Evolutionary conservation across 2,797 vertebrate species (phyloP).

Genomic region (Aselliscus stoliczkanus): DNA sequence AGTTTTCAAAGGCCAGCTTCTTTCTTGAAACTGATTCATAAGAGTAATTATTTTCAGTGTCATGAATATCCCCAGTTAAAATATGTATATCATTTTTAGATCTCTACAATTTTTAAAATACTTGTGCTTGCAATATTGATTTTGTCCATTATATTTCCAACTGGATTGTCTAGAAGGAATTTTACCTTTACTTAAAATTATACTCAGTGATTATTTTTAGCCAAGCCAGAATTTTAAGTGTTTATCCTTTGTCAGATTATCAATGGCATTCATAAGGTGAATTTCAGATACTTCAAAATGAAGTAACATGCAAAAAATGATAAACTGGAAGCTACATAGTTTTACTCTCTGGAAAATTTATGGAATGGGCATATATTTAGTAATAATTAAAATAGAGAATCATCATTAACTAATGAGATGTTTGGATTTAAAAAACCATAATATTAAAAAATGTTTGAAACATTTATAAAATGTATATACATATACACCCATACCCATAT

Average conservation of each 20-base stretch:
- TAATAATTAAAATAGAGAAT: neutral
- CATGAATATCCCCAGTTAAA: neutral
- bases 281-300: neutral
- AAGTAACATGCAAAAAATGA: neutral
- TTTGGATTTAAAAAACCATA: neutral
- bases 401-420: neutral
- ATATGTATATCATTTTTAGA: neutral
- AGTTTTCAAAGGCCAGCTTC: neutral
- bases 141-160: neutral
- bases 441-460: neutral
- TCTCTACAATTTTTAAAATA: neutral
- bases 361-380: neutral
- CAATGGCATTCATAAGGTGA: neutral
- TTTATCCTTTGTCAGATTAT: neutral
- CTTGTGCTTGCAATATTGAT: neutral
- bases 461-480: neutral
- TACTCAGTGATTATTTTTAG: neutral
- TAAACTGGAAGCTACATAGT: accelerated
- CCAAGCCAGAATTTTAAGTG: neutral
- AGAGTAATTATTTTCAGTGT: neutral
- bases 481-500: neutral
- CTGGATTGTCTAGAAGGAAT: neutral
- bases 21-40: neutral
- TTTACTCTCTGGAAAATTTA: neutral
- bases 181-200: neutral